Evolutionary conservation across 1,140 invertebrate genomes (phyloP), one percentile per base, ranked within the genome.

Genomic region (Ceratina calcarata): DNA sequence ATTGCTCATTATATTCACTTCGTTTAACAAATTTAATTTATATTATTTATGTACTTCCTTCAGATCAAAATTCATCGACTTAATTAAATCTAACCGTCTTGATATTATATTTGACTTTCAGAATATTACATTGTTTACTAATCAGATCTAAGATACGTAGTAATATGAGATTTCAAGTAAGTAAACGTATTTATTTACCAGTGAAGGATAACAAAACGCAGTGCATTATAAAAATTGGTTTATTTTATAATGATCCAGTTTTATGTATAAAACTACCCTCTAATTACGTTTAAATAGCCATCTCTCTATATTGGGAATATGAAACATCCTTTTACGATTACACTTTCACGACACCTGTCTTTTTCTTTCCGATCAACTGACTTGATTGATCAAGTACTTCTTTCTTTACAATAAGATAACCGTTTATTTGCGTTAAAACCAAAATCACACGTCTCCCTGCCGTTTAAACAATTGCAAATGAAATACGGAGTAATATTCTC

Each of bases 211-310:
- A 8, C 1, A 68, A 45, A 61, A 64, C n/a, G 37, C 24, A 10
- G 22, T n/a, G 22, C 82, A 88, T 86, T 82, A 77, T 89, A 90
- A 90, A 90, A 90, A 89, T 76, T 80, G 81, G 81, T 90, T 90
- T 90, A 90, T 90, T 90, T 87, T 85, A 69, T 84, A 89, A 80
- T 89, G 79, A 90, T 88, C 88, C 86, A 89, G 85, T 83, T 80
- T 70, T 90, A 90, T 86, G 89, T 90, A 91, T 91, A 91, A 90
- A 91, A 89, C 83, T 91, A 91, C 87, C 79, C 61, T 89, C 85
- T 91, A 89, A 88, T 82, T 77, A 76, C 81, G 83, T 89, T 86
- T 82, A 86, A 84, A 85, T 85, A 89, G 78, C 75, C 81, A 85
- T 88, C 74, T 86, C 68, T 78, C 83, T 86, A 85, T 71, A 51